Percentiles rank a stretch among this genome's conserved stretches.
Evolutionary conservation across 92 coral and sea anemone species (phyloP).

Genomic region (Phenganax stokvisi): DNA sequence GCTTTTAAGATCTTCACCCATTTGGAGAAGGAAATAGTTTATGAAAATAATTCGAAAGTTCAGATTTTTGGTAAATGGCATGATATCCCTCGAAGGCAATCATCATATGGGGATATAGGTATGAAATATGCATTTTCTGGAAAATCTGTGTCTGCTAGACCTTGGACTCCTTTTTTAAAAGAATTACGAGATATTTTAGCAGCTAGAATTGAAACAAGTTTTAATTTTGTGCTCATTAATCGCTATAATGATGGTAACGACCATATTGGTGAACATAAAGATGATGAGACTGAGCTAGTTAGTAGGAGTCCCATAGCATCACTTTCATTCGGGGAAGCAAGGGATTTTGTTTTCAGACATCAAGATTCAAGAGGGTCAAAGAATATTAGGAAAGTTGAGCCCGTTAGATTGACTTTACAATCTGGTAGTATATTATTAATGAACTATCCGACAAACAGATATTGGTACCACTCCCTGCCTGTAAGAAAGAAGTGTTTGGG

Average conservation of each 20-base stretch:
- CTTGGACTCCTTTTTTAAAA: conserved; percentile 69
- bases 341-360: conserved; percentile 78
- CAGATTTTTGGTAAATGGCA: conserved; percentile 68
- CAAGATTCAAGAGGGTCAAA: conserved; percentile 61
- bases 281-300: conserved; percentile 66
- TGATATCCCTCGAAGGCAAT: conserved; percentile 63
- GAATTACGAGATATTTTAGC: conserved; percentile 45
- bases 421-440: conserved; percentile 70
- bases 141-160: conserved; percentile 59
- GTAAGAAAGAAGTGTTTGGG: conserved; percentile 53
- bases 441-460: conserved; percentile 70
- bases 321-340: conserved; percentile 63
- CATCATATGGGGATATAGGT: conserved; percentile 68
- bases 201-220: conserved; percentile 45
- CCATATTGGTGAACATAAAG: conserved; percentile 81
- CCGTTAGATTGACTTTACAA: conserved; percentile 57
- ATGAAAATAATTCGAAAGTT: conserved; percentile 55
- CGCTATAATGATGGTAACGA: conserved; percentile 77
- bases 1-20: conserved; percentile 53
- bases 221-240: conserved; percentile 78
- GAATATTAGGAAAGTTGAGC: conserved; percentile 55
- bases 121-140: conserved; percentile 69
- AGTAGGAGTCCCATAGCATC: conserved; percentile 64
- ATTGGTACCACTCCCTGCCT: conserved; percentile 80
- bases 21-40: conserved; percentile 62